phyloP scores from a whole-genome alignment of 2,888 invertebrate genomes.

The Escarpia spicata region DNA sequence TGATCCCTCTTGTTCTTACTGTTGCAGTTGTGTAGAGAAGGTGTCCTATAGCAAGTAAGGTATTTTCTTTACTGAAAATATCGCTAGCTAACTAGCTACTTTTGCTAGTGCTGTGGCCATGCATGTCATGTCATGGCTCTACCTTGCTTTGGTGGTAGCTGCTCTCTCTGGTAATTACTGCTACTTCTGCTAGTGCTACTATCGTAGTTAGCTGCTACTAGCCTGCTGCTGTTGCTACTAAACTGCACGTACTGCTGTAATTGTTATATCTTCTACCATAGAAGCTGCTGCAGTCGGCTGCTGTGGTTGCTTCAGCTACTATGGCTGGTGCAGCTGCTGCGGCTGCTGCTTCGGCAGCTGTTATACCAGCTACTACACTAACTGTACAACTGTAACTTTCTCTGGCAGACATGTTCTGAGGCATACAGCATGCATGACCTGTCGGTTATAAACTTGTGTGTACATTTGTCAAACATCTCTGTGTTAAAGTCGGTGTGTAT shows the following conservation, averaged over 20 bases:
- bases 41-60: neutral
- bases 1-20: neutral
- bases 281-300: no score
- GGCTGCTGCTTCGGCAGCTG: neutral
- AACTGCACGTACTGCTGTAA: neutral
- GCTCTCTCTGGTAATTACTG: neutral
- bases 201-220: neutral
- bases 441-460: neutral
- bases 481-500: neutral
- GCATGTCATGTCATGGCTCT: no score
- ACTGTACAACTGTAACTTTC: neutral
- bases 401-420: neutral
- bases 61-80: slow-evolving; percentile 5
- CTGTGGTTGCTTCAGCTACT: neutral
- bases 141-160: neutral
- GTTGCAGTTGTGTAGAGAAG: neutral
- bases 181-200: neutral
- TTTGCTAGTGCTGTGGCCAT: neutral
- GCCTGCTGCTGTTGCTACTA: neutral
- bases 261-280: no score
- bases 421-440: no score
- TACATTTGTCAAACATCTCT: neutral
- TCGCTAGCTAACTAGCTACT: neutral
- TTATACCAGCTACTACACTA: neutral
- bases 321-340: neutral